Evolutionary conservation across 2,888 invertebrate genomes (phyloP).

Genomic region (Ophion ellenae): DNA sequence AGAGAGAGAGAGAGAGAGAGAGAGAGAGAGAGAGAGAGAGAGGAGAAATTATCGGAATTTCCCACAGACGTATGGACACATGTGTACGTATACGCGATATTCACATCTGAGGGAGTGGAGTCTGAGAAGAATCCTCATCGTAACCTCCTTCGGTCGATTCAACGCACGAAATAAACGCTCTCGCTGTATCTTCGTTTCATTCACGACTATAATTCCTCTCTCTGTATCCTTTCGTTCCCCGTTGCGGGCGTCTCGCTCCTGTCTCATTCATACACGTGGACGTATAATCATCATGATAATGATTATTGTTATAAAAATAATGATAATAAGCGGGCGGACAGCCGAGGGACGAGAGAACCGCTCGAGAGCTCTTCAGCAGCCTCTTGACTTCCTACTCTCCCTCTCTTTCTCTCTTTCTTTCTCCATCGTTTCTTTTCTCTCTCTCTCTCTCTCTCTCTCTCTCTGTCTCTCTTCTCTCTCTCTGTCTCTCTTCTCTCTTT

Average conservation of each 20-base stretch:
- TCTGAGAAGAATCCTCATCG: constrained; percentile 29
- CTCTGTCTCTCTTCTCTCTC: constrained; percentile 25
- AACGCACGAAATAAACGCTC: constrained; percentile 50
- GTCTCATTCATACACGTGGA: constrained; percentile 57
- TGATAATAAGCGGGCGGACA: constrained; percentile 31
- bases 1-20: too few species aligned
- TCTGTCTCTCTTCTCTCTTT: constrained; percentile 25
- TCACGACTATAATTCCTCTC: constrained; percentile 70
- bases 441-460: constrained; percentile 21
- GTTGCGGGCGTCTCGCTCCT: constrained; percentile 13
- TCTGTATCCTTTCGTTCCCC: neutral
- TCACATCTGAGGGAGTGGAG: neutral
- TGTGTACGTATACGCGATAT: neutral
- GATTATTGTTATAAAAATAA: constrained; percentile 42
- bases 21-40: too few species aligned
- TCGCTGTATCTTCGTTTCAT: constrained; percentile 66
- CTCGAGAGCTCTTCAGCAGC: constrained; percentile 46
- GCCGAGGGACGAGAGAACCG: constrained; percentile 51
- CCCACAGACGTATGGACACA: neutral
- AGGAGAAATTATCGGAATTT: neutral
- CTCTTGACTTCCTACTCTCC: constrained; percentile 19
- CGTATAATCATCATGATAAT: constrained; percentile 43
- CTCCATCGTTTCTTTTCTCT: constrained; percentile 20
- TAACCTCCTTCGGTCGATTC: constrained; percentile 44
- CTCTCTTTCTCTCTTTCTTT: constrained; percentile 6